Evolutionary conservation across 30 jellyfish, hydroid and myxozoan genomes (phyloP).

Genomic region (Cassiopea andromeda): DNA sequence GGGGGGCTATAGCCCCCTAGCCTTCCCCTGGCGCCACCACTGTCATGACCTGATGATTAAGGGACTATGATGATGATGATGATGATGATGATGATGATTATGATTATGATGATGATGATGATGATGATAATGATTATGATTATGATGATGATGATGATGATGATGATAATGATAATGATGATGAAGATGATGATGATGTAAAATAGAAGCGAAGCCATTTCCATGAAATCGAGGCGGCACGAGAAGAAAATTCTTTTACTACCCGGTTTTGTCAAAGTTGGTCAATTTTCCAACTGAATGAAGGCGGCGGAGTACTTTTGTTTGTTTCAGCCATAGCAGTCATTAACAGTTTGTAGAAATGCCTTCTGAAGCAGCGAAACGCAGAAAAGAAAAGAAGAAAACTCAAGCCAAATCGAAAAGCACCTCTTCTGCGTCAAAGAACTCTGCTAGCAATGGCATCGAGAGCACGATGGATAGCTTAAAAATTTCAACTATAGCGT

Average conservation of each 20-base stretch:
- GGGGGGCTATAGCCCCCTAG: too few species aligned
- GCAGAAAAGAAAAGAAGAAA: conserved; percentile 96
- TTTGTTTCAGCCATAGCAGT: neutral
- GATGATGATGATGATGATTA: too few species aligned
- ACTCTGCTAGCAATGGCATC: conserved; percentile 26
- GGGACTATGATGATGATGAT: too few species aligned
- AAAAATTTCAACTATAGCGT: conserved; percentile 78
- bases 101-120: too few species aligned
- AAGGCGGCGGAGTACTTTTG: neutral
- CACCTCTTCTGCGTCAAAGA: conserved; percentile 55
- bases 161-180: too few species aligned
- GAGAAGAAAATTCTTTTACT: neutral
- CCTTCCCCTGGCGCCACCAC: too few species aligned
- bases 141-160: too few species aligned
- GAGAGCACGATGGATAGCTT: conserved; percentile 43
- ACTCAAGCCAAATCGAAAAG: conserved; percentile 80
- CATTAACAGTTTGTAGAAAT: conserved; percentile 46
- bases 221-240: neutral
- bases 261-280: neutral
- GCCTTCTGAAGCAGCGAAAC: conserved; percentile 99
- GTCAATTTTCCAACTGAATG: neutral
- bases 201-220: neutral
- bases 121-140: too few species aligned
- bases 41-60: too few species aligned
- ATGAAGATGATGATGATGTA: neutral